A percentile compares a stretch with the other conserved stretches of the same genome.
Evolutionary conservation across 2,797 vertebrate species (phyloP).

Genomic region (Acrossocheilus fasciatus): DNA sequence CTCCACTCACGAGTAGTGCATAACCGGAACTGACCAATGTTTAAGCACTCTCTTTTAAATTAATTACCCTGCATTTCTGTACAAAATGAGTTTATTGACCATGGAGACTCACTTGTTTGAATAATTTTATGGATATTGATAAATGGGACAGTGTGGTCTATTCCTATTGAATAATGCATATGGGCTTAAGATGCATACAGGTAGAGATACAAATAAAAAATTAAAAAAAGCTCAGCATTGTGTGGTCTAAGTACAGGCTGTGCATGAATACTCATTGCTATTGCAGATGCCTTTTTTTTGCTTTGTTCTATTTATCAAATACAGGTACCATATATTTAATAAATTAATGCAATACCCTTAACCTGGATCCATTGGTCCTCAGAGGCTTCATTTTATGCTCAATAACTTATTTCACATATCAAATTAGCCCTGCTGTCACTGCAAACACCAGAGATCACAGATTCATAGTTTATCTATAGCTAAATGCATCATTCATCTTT

Average conservation of each 20-base stretch:
- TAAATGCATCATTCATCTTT: constrained; percentile 56
- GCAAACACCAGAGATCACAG: constrained; percentile 28
- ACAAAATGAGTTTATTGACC: background rate
- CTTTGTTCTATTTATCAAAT: background rate
- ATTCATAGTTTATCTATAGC: constrained; percentile 52
- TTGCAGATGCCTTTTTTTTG: background rate
- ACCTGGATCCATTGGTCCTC: constrained; percentile 3
- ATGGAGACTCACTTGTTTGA: background rate
- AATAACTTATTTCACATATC: constrained; percentile 32
- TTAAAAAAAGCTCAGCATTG: background rate
- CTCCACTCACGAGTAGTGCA: background rate
- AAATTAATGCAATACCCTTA: background rate
- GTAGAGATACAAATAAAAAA: background rate
- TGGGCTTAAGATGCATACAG: background rate
- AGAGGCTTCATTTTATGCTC: constrained; percentile 20
- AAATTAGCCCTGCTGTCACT: constrained; percentile 32
- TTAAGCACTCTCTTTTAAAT: background rate
- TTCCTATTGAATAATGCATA: background rate
- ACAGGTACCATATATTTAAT: constrained; percentile 3
- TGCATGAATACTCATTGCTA: background rate
- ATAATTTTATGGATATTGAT: background rate
- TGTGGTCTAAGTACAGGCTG: background rate
- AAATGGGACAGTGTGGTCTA: background rate
- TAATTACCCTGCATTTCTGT: background rate
- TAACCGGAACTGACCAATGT: background rate